Evolutionary conservation across 2,113 vertebrate species (phyloP).

Genomic region (Lichenostomus cassidix): DNA sequence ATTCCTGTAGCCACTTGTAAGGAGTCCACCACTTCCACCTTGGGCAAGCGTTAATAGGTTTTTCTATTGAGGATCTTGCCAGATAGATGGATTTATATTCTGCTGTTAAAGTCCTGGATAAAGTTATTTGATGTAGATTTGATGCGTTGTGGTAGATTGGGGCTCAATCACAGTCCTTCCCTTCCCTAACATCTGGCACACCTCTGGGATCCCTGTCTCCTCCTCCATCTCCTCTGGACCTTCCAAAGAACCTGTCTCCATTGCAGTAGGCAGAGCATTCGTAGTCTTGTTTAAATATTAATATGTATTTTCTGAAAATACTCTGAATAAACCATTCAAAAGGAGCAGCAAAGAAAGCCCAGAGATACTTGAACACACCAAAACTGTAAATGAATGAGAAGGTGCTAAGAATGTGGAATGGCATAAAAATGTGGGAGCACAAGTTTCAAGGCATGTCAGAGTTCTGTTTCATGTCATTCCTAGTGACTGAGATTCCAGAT

Average conservation of each 20-base stretch:
- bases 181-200: too few relatives aligned
- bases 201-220: not conserved
- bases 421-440: not conserved
- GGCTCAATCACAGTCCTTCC: rapidly evolving
- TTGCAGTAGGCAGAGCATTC: rapidly evolving
- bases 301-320: rapidly evolving
- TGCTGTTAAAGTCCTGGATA: rapidly evolving
- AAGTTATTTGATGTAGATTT: rapidly evolving
- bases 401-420: not conserved
- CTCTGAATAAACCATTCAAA: not conserved
- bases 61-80: not conserved
- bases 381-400: not conserved
- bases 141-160: rapidly evolving
- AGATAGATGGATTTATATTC: rapidly evolving
- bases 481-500: rapidly evolving
- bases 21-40: not conserved
- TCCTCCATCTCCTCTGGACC: not conserved
- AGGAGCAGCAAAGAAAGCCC: not conserved
- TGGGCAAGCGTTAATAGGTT: rapidly evolving
- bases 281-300: rapidly evolving
- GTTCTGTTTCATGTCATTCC: not conserved
- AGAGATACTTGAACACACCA: rapidly evolving
- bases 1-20: rapidly evolving
- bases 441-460: not conserved
- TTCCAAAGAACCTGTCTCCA: rapidly evolving